Base-by-base conservation (phyloP, 2,797 vertebrate species). In the Xyrichtys novacula region DNA sequence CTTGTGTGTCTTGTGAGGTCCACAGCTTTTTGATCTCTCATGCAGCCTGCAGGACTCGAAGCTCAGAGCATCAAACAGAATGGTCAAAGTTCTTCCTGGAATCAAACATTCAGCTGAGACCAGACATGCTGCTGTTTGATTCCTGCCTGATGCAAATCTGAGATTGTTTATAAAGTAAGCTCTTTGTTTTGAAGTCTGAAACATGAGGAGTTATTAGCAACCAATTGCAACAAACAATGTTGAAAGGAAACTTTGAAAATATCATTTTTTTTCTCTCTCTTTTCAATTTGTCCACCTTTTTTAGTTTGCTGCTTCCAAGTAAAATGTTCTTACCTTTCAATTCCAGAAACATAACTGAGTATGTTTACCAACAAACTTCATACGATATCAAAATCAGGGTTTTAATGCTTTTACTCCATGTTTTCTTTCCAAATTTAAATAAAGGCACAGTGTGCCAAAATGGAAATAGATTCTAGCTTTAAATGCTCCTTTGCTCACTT, bases 21-120 rank as follows among this genome's bases (percentile, higher is more conserved):
- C 40, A 1, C 20, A 1, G 64, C n/a, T 34, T 76, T 84, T 72
- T 85, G 84, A 89, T 88, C 80, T 81, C 22, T 5, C 2, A 76
- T 82, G 72, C 71, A 56, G 65, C 75, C 73, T 77, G 65, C 77
- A 74, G 70, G 78, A 85, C 28, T 59, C 74, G 58, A 71, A 82
- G 61, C 58, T 15, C n/a, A 16, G 57, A 48, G 57, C 74, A 78
- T 85, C 83, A 89, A 83, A 83, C 68, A 68, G 78, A 88, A 88
- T 19, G 62, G 71, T 62, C 59, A 48, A 43, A 47, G 71, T 68
- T 74, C 58, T 70, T 81, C 71, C 25, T 58, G 11, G 15, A 63
- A 44, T 74, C 29, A 57, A 59, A 69, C 49, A 10, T 38, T 52
- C 64, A 49, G 47, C 55, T 71, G 39, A n/a, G 17, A 60, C 52